Evolutionary conservation across 2,888 invertebrate species (phyloP).

Genomic region (Sesia apiformis): DNA sequence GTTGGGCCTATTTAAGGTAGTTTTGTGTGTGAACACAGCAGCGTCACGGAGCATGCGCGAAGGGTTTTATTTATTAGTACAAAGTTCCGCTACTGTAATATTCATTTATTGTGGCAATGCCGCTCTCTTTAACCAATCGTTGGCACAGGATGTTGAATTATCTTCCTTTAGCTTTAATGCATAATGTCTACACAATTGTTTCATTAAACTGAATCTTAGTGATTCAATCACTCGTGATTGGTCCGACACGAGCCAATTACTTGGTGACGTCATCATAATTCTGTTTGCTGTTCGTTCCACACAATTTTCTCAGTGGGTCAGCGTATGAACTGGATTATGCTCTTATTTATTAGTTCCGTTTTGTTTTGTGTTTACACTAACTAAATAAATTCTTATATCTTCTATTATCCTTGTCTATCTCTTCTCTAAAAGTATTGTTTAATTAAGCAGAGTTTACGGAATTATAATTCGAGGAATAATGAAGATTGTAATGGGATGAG

Average conservation of each 20-base stretch:
- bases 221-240: conserved; percentile 57
- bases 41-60: no score
- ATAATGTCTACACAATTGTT: conserved; percentile 70
- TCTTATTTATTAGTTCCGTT: neutral
- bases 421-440: no score
- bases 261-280: conserved; percentile 14
- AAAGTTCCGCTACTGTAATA: no score
- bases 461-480: no score
- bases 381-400: no score
- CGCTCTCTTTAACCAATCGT: conserved; percentile 52
- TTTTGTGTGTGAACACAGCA: no score
- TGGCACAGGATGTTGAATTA: conserved; percentile 71
- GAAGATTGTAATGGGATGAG: no score
- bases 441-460: no score
- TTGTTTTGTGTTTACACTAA: neutral
- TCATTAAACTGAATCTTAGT: conserved; percentile 64
- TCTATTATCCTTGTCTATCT: no score
- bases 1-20: no score
- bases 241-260: conserved; percentile 48
- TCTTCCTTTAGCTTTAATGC: conserved; percentile 65
- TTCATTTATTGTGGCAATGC: conserved; percentile 11
- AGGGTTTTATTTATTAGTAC: no score
- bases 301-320: neutral
- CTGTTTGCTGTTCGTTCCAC: conserved; percentile 5
- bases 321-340: neutral